These are phyloP conservation scores for Heliopora coerulea DNA, from an alignment of 92 coral and sea anemone genomes.

Conservation along the genomic window DNA sequence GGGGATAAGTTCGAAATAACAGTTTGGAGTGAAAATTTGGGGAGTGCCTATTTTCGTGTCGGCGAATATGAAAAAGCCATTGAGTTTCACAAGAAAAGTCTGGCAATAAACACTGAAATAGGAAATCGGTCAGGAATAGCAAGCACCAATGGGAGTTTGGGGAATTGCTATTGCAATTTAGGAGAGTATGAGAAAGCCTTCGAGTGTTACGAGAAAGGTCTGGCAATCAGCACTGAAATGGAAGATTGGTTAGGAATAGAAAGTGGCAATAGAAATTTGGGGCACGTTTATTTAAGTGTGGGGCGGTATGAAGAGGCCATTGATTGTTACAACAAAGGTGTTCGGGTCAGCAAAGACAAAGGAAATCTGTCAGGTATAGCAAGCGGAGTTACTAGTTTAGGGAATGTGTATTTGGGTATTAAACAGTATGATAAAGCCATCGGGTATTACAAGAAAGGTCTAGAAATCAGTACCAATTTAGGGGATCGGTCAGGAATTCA, in stretches of 20 bases:
- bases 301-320: constrained; percentile 32
- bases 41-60: constrained; percentile 4
- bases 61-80: constrained; percentile 40
- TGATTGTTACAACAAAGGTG: constrained; percentile 29
- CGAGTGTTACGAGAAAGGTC: too few species aligned
- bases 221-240: constrained; percentile 37
- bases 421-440: constrained; percentile 38
- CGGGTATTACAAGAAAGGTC: constrained; percentile 25
- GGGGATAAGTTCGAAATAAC: constrained; percentile 6
- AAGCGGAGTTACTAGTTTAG: constrained; percentile 30
- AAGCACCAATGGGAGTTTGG: constrained; percentile 14
- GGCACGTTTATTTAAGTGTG: constrained; percentile 22
- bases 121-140: constrained; percentile 38
- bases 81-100: constrained; percentile 24
- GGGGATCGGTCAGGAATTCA: constrained; percentile 37
- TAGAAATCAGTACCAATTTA: constrained; percentile 13
- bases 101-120: neutral
- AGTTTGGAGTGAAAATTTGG: neutral
- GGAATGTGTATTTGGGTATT: constrained; percentile 30
- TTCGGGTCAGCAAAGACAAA: constrained; percentile 15
- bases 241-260: constrained; percentile 28
- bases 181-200: too few species aligned
- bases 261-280: constrained; percentile 33
- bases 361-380: constrained; percentile 30
- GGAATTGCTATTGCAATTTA: constrained; percentile 15